Percentiles rank a stretch among this genome's conserved stretches.
These are phyloP conservation scores for Leptopilina myrica DNA, from an alignment of 2,888 invertebrate species.

Conservation along the genomic window DNA sequence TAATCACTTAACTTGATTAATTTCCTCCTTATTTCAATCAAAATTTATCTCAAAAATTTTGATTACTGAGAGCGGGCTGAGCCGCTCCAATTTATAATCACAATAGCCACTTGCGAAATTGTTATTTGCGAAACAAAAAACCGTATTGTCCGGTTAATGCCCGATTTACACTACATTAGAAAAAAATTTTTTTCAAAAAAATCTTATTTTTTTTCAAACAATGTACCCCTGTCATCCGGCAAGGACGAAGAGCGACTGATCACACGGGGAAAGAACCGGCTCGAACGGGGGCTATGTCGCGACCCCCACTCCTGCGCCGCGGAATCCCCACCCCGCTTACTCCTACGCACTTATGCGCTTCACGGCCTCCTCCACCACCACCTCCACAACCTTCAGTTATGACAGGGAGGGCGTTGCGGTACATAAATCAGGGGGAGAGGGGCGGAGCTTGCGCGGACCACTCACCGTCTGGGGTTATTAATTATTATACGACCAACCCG, in stretches of 20 bases:
- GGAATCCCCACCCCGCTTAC: constrained; percentile 45
- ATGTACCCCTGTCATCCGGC: constrained; percentile 60
- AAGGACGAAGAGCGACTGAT: constrained; percentile 73
- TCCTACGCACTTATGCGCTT: constrained; percentile 53
- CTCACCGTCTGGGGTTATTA: constrained; percentile 75
- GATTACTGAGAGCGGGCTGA: constrained; percentile 19
- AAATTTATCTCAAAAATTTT: neutral
- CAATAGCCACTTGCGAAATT: constrained; percentile 26
- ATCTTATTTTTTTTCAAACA: constrained; percentile 2
- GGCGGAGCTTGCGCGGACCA: constrained; percentile 74
- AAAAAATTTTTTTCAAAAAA: neutral
- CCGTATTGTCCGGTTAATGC: constrained; percentile 32
- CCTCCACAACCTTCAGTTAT: constrained; percentile 64
- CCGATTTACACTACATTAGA: constrained; percentile 30
- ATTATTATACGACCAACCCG: constrained; percentile 71
- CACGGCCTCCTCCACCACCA: constrained; percentile 54
- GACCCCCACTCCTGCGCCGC: constrained; percentile 44
- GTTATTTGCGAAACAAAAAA: constrained; percentile 19
- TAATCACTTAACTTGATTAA: too few species aligned
- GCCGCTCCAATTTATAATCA: constrained; percentile 8
- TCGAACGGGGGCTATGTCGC: constrained; percentile 55
- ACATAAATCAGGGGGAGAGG: constrained; percentile 75
- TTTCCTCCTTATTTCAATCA: too few species aligned
- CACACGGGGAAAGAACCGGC: constrained; percentile 66
- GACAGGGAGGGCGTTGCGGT: constrained; percentile 76